phyloP scores from a whole-genome alignment of 2,113 vertebrate species.

The Bos taurus region ARS-UCD2.0 NC_037333.1:59721001-59721500 shows the following conservation, averaged over 20 bases:
- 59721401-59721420: too few species aligned
- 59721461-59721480: too few species aligned
- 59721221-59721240: background rate
- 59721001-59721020: background rate
- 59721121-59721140: rapidly evolving
- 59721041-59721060: background rate
- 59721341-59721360: too few species aligned
- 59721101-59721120: rapidly evolving
- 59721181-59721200: background rate
- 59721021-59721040: background rate
- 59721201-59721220: background rate
- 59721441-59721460: too few species aligned
- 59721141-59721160: background rate
- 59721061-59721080: background rate
- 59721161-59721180: background rate
- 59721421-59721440: too few species aligned
- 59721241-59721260: background rate
- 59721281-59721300: background rate
- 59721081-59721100: too few species aligned
- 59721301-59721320: background rate
- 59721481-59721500: too few species aligned
- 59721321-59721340: background rate
- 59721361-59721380: too few species aligned
- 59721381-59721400: too few species aligned
- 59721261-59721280: background rate